Percentiles rank a stretch among this genome's conserved stretches.
Evolutionary conservation across 2,888 invertebrate genomes (phyloP).

Genomic region (Pseudococcus jackbeardsleyi): DNA sequence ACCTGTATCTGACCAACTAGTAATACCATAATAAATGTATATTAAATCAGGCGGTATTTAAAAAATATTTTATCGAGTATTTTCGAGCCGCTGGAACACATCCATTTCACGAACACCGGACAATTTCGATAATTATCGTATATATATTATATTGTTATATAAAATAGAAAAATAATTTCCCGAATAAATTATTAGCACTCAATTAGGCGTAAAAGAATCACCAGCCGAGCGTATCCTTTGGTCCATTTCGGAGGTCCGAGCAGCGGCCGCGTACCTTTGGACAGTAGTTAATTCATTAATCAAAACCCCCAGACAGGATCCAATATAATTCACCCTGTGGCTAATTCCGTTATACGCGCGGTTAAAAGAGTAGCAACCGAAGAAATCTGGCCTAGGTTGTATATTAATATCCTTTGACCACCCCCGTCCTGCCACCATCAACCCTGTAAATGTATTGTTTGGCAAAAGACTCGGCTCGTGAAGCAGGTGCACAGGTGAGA

Average conservation of each 20-base stretch:
- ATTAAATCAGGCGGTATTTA: background rate
- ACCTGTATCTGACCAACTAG: too few species aligned
- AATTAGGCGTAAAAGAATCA: conserved; percentile 51
- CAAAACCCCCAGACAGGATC: conserved; percentile 58
- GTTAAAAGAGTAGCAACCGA: conserved; percentile 45
- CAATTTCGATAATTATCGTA: conserved; percentile 15
- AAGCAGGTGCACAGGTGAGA: conserved; percentile 58
- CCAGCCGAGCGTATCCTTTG: conserved; percentile 17
- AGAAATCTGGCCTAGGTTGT: conserved; percentile 36
- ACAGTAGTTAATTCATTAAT: conserved; percentile 63
- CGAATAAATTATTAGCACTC: conserved; percentile 55
- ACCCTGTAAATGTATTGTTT: conserved; percentile 30
- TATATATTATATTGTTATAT: background rate
- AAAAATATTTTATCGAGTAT: background rate
- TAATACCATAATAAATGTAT: background rate
- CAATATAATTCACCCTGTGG: conserved; percentile 64
- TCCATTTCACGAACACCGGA: background rate
- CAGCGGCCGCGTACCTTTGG: conserved; percentile 23
- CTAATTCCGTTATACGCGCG: conserved; percentile 37
- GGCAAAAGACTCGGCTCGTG: background rate
- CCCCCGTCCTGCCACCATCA: background rate
- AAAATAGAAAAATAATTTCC: conserved; percentile 38
- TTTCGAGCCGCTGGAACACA: background rate
- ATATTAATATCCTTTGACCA: conserved; percentile 57
- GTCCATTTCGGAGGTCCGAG: background rate